Conservation (phyloP, 2,113 vertebrate genomes). For the Tyrannus savana region DNA sequence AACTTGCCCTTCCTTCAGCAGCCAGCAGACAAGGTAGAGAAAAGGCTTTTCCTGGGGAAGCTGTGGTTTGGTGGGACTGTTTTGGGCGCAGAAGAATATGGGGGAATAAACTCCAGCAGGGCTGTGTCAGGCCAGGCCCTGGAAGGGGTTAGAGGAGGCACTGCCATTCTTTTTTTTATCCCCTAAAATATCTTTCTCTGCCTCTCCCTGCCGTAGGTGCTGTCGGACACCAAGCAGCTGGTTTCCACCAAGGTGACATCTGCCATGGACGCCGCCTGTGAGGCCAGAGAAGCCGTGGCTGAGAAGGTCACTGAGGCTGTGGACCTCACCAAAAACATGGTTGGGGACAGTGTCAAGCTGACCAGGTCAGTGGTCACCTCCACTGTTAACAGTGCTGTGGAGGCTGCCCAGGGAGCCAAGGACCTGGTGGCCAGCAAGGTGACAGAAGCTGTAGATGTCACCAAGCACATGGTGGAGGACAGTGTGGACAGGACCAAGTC, state of each 20-base stretch:
- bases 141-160: neutral
- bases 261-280: slow-evolving; percentile 52
- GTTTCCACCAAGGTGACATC: slow-evolving; percentile 81
- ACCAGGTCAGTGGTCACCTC: slow-evolving; percentile 84
- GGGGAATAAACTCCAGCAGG: neutral
- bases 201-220: slow-evolving; percentile 71
- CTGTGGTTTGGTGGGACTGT: neutral
- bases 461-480: slow-evolving; percentile 75
- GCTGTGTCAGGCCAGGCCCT: neutral
- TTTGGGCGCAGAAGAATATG: neutral
- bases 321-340: slow-evolving; percentile 71
- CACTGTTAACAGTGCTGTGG: slow-evolving; percentile 81
- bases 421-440: slow-evolving; percentile 48
- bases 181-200: neutral
- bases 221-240: slow-evolving; percentile 84
- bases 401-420: slow-evolving; percentile 41
- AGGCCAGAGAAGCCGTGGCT: slow-evolving; percentile 32
- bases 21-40: slow-evolving; percentile 86
- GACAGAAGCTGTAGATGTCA: slow-evolving; percentile 38
- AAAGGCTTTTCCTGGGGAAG: neutral
- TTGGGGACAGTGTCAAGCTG: slow-evolving; percentile 83
- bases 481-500: slow-evolving; percentile 76
- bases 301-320: slow-evolving; percentile 70
- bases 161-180: neutral
- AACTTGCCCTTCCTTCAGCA: slow-evolving; percentile 88